Base-by-base conservation (phyloP, 2,797 vertebrate species). In the Amphiprion clarkii region DNA sequence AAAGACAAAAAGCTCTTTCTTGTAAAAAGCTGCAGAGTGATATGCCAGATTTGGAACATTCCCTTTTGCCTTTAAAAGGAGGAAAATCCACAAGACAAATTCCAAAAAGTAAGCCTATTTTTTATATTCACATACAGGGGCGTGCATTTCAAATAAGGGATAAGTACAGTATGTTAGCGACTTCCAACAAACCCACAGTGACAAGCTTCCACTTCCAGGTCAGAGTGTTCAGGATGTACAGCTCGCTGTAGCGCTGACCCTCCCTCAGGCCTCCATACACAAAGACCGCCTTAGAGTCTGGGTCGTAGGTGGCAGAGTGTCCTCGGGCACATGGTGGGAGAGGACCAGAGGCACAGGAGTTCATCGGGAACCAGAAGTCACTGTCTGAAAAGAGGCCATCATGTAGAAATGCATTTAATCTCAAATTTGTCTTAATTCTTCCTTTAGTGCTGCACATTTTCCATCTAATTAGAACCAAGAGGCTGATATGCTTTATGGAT, bases 201-300 rank as follows among this genome's bases (percentile, higher is more conserved):
- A 98, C 85, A 10, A 88, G 84, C 60, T 90, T 95, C 97, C 97
- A 98, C 68, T 95, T 97, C 97, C 97, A 98, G 81, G 94, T 95
- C 76, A 93, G 54, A 2, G 96, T 97, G 78, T 96, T 93, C 56
- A 98, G 93, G 84, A 97, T 79, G 86, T 96, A 94, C 53, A 98
- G 77, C 71, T 93, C 89, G 17, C 89, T 93, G 82, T 94, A 94
- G 69, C 90, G 62, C 84, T 92, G 93, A 69, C 90, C 88, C 46
- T 96, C 94, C 74, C 91, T 95, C 87, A 96, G 88, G 68, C 97
- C 97, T 1, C 97, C 96, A 27, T 96, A 97, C 62, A 98, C 81
- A 40, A 94, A 98, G 65, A 98, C 86, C 0, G 91, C 92, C 77
- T 96, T 96, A 56, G 95, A 95, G 48, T 96, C 96, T 0, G 95